These are phyloP conservation scores for Tragopan temminckii DNA, from an alignment of 2,797 vertebrate genomes.

Conservation along the genomic window DNA sequence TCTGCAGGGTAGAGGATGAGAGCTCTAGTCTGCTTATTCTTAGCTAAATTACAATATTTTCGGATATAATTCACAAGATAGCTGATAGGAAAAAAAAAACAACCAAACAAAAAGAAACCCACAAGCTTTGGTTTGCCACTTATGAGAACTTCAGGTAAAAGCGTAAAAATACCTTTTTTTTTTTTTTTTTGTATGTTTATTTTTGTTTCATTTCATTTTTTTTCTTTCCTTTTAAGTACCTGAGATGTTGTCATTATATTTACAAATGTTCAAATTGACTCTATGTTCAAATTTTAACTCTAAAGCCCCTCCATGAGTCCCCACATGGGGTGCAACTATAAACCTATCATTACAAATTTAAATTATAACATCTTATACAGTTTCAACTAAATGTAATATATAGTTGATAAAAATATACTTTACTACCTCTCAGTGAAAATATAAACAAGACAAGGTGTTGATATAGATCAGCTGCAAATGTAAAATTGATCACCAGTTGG, in stretches of 20 bases:
- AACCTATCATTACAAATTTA: not conserved
- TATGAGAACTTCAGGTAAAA: not conserved
- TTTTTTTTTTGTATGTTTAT: not conserved
- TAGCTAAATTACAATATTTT: not conserved
- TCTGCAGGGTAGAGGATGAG: not conserved
- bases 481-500: not conserved
- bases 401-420: not conserved
- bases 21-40: not conserved
- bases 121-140: not conserved
- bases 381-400: not conserved
- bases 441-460: not conserved
- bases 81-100: not conserved
- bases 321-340: not conserved
- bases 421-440: not conserved
- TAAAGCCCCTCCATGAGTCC: not conserved
- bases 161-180: not conserved
- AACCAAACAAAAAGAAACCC: fast-evolving
- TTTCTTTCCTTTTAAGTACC: not conserved
- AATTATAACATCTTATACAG: not conserved
- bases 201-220: not conserved
- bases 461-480: not conserved
- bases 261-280: not conserved
- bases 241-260: not conserved
- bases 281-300: not conserved
- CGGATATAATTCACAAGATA: not conserved